phyloP scores from a whole-genome alignment of 2,797 vertebrate species.

The Sebastes flavidus region DNA sequence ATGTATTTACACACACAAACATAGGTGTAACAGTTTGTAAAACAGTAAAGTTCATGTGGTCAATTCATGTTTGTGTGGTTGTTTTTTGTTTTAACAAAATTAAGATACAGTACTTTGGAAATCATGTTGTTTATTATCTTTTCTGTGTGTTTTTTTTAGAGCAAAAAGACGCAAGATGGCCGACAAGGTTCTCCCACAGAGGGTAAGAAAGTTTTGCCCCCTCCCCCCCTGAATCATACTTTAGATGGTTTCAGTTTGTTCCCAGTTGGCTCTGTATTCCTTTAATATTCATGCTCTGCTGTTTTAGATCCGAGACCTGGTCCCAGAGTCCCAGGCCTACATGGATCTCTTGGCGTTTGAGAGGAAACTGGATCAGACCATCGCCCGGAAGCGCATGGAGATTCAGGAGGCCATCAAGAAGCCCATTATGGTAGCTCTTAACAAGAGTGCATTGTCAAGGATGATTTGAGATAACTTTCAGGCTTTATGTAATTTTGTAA shows the following conservation, averaged over 20 bases:
- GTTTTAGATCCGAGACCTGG: conserved; percentile 93
- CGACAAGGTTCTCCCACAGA: conserved; percentile 97
- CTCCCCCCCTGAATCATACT: not conserved
- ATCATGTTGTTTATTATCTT: not conserved
- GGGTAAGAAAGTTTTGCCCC: conserved; percentile 78
- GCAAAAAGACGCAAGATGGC: conserved; percentile 98
- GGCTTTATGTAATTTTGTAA: not conserved
- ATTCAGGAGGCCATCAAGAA: conserved; percentile 99
- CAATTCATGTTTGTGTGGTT: not conserved
- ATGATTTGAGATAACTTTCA: not conserved
- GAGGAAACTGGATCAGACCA: conserved; percentile 98
- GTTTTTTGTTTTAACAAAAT: not conserved
- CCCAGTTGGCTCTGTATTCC: not conserved
- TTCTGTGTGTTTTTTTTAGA: conserved; percentile 74
- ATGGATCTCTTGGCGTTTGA: conserved; percentile 99
- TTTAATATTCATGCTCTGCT: not conserved
- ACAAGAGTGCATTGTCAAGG: not conserved
- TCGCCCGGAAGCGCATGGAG: conserved; percentile 98
- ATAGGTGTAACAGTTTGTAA: no score
- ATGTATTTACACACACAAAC: no score
- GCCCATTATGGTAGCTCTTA: conserved; percentile 88
- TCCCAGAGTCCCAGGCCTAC: conserved; percentile 98
- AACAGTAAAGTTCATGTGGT: not conserved
- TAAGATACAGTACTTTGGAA: not conserved
- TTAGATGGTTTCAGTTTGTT: not conserved